Conservation (phyloP, 2,888 invertebrate species). For the Melanostoma mellinum region DNA sequence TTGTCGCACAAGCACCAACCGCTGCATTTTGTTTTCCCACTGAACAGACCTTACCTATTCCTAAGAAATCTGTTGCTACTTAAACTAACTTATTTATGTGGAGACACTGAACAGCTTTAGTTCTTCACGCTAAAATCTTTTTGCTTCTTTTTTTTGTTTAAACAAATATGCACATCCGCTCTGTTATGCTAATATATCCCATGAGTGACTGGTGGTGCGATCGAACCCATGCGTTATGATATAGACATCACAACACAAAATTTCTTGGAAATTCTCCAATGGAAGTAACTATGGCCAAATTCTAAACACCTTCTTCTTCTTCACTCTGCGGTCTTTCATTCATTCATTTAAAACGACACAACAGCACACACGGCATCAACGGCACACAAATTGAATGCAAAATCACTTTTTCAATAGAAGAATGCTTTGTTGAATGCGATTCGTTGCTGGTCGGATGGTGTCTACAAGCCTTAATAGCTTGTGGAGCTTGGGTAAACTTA, state of each 20-base stretch:
- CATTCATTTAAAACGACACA: constrained; percentile 68
- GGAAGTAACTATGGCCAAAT: constrained; percentile 64
- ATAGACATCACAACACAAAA: constrained; percentile 61
- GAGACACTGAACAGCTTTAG: no score
- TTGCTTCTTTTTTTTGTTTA: constrained; percentile 15
- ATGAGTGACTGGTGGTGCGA: constrained; percentile 28
- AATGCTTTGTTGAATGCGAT: constrained; percentile 11
- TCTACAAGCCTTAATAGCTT: constrained; percentile 63
- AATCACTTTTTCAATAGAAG: constrained; percentile 64
- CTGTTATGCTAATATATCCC: constrained; percentile 63
- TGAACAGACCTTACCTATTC: no score
- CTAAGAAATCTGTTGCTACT: no score
- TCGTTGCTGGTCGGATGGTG: constrained; percentile 2
- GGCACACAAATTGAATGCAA: constrained; percentile 63
- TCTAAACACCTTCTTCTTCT: constrained; percentile 64
- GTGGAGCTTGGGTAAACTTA: constrained; percentile 28
- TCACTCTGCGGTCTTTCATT: constrained; percentile 18
- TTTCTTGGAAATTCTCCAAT: constrained; percentile 70
- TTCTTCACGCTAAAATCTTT: no score
- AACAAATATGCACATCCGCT: constrained; percentile 69
- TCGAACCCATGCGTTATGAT: constrained; percentile 70
- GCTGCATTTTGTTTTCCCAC: no score
- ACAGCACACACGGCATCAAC: constrained; percentile 22
- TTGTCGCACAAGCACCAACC: no score
- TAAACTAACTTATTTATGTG: no score